A percentile compares a stretch with the other conserved stretches of the same genome.
These are phyloP conservation scores for Buceros bicornis DNA, from an alignment of 2,797 vertebrate genomes.

Conservation along the genomic window DNA sequence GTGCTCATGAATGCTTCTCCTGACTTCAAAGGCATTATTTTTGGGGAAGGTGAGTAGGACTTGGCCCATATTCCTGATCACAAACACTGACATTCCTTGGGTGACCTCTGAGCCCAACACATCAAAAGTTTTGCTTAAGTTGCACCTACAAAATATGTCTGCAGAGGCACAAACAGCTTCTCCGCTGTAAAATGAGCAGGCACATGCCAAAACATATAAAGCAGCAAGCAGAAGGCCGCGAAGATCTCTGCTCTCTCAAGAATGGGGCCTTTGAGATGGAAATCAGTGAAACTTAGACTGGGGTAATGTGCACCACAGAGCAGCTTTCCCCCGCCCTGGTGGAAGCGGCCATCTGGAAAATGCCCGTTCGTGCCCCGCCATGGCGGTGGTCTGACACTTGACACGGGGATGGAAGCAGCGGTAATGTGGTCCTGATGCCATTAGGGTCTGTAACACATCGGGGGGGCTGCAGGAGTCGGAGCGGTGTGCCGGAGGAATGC, in stretches of 20 bases:
- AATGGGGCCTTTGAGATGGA: not conserved
- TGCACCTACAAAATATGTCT: slow-evolving; percentile 32
- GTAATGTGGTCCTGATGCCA: not conserved
- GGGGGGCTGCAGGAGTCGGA: not conserved
- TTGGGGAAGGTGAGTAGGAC: not conserved
- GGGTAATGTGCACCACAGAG: not conserved
- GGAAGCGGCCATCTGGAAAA: not conserved
- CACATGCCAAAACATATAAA: slow-evolving; percentile 12
- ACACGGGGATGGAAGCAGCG: not conserved
- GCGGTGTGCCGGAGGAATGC: not conserved
- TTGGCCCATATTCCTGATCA: not conserved
- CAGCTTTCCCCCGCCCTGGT: fast-evolving
- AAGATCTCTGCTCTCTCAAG: not conserved
- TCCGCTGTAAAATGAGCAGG: not conserved
- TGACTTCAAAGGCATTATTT: not conserved
- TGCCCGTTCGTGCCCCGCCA: fast-evolving
- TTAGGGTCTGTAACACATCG: fast-evolving
- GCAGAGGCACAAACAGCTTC: not conserved
- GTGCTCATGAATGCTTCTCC: not conserved
- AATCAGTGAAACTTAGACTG: not conserved
- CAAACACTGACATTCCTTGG: slow-evolving; percentile 16
- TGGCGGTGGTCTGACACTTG: not conserved
- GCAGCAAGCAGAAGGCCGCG: not conserved
- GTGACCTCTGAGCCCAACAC: slow-evolving; percentile 11
- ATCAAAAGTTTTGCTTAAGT: slow-evolving; percentile 41